phyloP scores from a whole-genome alignment of 2,797 vertebrate species.

The Spheniscus humboldti region DNA sequence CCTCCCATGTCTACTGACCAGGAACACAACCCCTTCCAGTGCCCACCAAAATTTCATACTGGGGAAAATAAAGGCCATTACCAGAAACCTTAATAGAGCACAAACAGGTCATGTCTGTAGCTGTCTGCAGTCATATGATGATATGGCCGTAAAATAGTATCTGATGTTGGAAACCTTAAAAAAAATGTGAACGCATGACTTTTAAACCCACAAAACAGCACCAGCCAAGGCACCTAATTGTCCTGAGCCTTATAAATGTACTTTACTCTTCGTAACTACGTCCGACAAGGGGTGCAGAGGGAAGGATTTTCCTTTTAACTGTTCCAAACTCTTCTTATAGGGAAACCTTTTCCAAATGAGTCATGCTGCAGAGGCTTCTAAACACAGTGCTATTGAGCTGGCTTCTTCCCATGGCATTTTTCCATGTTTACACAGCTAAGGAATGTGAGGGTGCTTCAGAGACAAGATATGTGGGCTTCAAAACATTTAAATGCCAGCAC shows the following conservation, averaged over 20 bases:
- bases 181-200: neutral
- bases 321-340: slow-evolving; percentile 23
- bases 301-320: slow-evolving; percentile 6
- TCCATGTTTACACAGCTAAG: slow-evolving; percentile 5
- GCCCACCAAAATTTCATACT: neutral
- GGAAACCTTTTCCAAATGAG: slow-evolving; percentile 19
- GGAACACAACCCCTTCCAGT: neutral
- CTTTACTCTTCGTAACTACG: neutral
- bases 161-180: slow-evolving; percentile 1
- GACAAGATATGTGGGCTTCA: neutral
- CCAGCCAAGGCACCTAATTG: neutral
- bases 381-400: neutral
- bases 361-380: neutral
- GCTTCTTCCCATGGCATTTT: slow-evolving; percentile 17
- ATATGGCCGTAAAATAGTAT: neutral
- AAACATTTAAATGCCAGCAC: neutral
- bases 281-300: neutral
- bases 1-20: neutral
- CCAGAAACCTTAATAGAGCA: neutral
- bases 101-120: neutral
- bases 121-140: slow-evolving; percentile 1
- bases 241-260: neutral
- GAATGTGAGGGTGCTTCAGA: neutral
- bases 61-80: neutral
- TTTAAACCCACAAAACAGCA: neutral